phyloP scores from a whole-genome alignment of 2,113 vertebrate genomes.

The Paradisaea rubra region DNA sequence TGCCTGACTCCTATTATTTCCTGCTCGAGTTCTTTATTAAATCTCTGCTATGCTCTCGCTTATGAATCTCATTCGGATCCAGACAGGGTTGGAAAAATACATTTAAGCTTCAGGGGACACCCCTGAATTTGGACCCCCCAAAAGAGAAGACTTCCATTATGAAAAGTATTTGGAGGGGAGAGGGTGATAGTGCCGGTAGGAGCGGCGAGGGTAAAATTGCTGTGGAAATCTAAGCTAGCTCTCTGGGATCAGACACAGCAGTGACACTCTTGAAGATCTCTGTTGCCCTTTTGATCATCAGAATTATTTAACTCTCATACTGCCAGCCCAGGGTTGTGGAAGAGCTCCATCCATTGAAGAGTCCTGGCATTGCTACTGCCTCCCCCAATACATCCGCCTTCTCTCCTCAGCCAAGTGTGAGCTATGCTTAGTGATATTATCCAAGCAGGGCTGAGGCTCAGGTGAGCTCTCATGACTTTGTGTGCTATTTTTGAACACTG shows the following conservation, averaged over 20 bases:
- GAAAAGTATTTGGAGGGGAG: neutral
- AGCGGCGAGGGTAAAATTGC: rapidly evolving
- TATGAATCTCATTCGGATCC: neutral
- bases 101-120: neutral
- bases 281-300: neutral
- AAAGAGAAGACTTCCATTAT: neutral
- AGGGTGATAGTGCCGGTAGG: neutral
- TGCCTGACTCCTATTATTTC: neutral
- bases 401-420: neutral
- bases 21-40: neutral
- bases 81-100: neutral
- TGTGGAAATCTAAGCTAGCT: neutral
- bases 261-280: neutral
- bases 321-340: neutral
- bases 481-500: neutral
- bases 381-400: neutral
- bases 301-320: neutral
- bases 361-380: neutral
- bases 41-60: neutral
- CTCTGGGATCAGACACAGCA: neutral
- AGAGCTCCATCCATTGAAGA: neutral
- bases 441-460: neutral
- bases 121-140: neutral
- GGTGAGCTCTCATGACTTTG: neutral
- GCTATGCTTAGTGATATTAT: neutral